Evolutionary conservation across 1,140 invertebrate genomes (phyloP).

Genomic region (Brachionus asplanchnoidis): DNA sequence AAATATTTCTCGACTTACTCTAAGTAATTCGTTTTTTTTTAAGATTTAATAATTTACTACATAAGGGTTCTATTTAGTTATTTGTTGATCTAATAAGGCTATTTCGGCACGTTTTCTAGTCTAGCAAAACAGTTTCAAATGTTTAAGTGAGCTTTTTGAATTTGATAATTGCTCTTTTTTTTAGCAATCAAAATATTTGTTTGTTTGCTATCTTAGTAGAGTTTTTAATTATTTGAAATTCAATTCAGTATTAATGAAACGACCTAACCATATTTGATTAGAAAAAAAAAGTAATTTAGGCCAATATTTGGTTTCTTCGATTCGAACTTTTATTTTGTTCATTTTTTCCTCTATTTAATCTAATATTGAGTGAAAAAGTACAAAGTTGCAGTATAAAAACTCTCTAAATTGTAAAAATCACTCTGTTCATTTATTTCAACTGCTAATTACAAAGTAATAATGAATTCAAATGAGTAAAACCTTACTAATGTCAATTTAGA

Average conservation of each 20-base stretch:
- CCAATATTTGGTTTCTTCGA: not conserved
- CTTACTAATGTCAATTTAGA: not conserved
- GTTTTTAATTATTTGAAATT: not conserved
- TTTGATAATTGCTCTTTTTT: not conserved
- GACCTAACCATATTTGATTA: not conserved
- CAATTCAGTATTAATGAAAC: not conserved
- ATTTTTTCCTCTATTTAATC: constrained; percentile 1
- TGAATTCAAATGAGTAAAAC: not conserved
- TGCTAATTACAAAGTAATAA: not conserved
- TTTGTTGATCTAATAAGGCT: not conserved
- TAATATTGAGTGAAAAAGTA: not conserved
- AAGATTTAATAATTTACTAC: not conserved
- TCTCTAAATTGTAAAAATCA: not conserved
- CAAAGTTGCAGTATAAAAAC: not conserved
- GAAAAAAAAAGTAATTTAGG: constrained; percentile 14
- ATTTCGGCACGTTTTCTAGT: not conserved
- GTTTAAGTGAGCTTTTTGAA: not conserved
- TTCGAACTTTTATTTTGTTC: not conserved
- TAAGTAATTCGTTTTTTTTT: not conserved
- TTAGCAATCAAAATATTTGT: not conserved
- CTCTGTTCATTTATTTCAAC: not conserved
- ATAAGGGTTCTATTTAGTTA: not conserved
- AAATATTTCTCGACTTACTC: not conserved
- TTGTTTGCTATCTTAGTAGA: not conserved
- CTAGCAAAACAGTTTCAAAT: not conserved